Conservation (phyloP, 2,888 invertebrate species). For the Phaedon cochleariae region DNA sequence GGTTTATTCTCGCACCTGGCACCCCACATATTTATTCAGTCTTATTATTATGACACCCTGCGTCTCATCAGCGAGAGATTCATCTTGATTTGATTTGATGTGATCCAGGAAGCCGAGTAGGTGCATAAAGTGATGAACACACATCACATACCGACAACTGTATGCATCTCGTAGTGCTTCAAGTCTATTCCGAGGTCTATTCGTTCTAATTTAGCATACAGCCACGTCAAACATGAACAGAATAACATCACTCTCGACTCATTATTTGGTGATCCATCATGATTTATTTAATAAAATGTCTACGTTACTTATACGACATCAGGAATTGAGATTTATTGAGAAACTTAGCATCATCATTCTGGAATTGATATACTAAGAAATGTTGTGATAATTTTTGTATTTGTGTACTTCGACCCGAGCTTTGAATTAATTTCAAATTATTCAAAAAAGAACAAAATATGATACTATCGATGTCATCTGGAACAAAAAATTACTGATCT, state of each 20-base stretch:
- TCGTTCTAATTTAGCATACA: background rate
- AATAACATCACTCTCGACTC: background rate
- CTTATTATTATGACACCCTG: background rate
- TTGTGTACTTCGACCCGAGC: too few species aligned
- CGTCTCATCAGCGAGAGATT: slow-evolving; percentile 1
- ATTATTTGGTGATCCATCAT: background rate
- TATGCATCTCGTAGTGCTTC: background rate
- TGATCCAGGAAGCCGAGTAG: background rate
- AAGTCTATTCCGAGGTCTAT: background rate
- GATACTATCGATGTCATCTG: too few species aligned
- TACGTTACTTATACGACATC: background rate
- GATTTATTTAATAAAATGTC: background rate
- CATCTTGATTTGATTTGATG: slow-evolving; percentile 14
- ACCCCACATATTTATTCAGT: background rate
- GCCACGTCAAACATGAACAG: background rate
- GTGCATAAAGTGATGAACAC: background rate
- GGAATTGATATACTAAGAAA: too few species aligned
- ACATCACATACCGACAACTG: background rate
- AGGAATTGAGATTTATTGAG: background rate
- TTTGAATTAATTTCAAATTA: too few species aligned
- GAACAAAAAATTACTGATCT: too few species aligned
- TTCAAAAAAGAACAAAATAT: too few species aligned
- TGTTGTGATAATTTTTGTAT: too few species aligned
- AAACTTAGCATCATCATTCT: too few species aligned
- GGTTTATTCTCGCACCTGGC: background rate